Conservation (phyloP, 1,140 invertebrate species). For the Coptotermes formosanus region DNA sequence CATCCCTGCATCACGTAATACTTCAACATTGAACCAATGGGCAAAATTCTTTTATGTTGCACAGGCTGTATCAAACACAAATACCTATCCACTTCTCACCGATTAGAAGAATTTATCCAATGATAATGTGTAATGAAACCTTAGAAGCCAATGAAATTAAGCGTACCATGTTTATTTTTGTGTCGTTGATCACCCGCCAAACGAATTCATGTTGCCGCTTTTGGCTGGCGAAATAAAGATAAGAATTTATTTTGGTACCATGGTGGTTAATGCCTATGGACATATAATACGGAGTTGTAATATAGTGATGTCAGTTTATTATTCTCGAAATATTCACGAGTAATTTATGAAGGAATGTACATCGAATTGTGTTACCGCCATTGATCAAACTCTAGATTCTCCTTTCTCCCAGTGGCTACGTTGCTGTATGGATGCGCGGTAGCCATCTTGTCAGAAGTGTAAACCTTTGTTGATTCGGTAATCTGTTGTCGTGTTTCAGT, state of each 20-base stretch:
- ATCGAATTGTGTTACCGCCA: not conserved
- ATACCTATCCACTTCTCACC: conserved; percentile 23
- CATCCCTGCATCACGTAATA: not conserved
- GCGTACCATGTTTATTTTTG: conserved; percentile 35
- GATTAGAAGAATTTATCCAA: conserved; percentile 35
- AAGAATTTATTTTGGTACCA: conserved; percentile 5
- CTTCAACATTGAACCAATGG: conserved; percentile 10
- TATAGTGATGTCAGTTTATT: not conserved
- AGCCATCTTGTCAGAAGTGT: conserved; percentile 40
- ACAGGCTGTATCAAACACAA: conserved; percentile 13
- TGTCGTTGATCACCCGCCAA: conserved; percentile 33
- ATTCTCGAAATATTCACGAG: not conserved
- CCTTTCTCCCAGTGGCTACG: conserved; percentile 34
- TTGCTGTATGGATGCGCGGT: conserved; percentile 38
- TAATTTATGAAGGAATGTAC: not conserved
- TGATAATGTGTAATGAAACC: conserved; percentile 34
- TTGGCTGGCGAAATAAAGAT: not conserved
- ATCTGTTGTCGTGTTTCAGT: conserved; percentile 25
- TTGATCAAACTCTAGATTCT: conserved; percentile 38
- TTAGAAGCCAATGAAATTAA: conserved; percentile 36
- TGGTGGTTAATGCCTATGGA: not conserved
- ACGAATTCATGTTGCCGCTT: conserved; percentile 22
- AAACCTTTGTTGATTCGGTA: conserved; percentile 34
- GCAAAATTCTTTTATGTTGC: not conserved
- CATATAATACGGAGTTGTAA: not conserved